A percentile compares a stretch with the other conserved stretches of the same genome.
These are phyloP conservation scores for Apostichopus japonicus DNA, from an alignment of 35 echinoderm and acorn worm genomes.

Conservation along the genomic window DNA sequence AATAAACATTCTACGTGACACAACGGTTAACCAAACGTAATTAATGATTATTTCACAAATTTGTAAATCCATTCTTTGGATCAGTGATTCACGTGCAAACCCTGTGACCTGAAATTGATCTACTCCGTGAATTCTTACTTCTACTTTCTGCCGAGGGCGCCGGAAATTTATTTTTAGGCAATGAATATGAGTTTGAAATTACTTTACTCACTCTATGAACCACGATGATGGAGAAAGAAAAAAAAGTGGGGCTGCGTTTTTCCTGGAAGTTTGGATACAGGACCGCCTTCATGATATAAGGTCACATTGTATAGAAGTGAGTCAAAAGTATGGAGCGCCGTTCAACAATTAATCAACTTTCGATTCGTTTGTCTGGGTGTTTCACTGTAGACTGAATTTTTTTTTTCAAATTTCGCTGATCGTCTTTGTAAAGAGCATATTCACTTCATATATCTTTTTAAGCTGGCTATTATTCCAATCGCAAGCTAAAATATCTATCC, in stretches of 20 bases:
- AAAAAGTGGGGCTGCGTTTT: background rate
- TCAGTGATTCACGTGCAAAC: constrained; percentile 7
- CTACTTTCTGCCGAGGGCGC: background rate
- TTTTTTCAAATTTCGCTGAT: too few relatives aligned
- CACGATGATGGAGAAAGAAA: background rate
- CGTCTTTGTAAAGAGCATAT: too few relatives aligned
- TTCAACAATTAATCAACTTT: background rate
- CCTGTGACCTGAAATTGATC: constrained; percentile 21
- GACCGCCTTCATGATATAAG: background rate
- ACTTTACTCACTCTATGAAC: background rate
- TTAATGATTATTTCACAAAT: background rate
- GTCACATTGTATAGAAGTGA: background rate
- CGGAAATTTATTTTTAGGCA: constrained; percentile 15
- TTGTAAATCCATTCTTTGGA: background rate
- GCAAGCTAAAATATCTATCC: too few relatives aligned
- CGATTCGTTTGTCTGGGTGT: too few relatives aligned
- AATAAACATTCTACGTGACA: constrained; percentile 25
- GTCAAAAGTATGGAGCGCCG: background rate
- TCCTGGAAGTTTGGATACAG: background rate
- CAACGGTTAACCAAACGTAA: constrained; percentile 37
- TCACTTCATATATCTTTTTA: too few relatives aligned
- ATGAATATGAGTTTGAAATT: constrained; percentile 11
- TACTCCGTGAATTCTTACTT: background rate
- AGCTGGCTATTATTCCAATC: too few relatives aligned
- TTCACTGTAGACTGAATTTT: too few relatives aligned